Evolutionary conservation across 2,113 vertebrate genomes (phyloP).

Genomic region (Callaeas wilsoni): DNA sequence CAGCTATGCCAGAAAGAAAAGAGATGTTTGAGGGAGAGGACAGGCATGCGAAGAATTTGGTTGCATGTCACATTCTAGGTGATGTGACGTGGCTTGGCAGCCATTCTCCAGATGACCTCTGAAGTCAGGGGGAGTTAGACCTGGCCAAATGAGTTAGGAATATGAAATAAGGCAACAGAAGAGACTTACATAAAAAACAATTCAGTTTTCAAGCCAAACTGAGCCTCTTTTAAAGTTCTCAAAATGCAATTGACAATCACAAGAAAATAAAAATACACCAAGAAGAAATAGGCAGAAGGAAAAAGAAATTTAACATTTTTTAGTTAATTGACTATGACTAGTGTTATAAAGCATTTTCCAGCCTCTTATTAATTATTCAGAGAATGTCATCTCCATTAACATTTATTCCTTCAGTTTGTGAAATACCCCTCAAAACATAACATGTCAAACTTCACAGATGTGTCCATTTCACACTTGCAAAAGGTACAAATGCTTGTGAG

Average conservation of each 20-base stretch:
- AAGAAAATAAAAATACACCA: not conserved
- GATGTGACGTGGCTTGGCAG: not conserved
- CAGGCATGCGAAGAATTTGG: not conserved
- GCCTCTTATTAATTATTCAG: not conserved
- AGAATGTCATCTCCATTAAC: not conserved
- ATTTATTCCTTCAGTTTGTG: not conserved
- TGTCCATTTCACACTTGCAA: not conserved
- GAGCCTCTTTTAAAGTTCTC: not conserved
- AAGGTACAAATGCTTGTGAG: not conserved
- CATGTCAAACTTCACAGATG: not conserved
- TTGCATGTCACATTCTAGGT: not conserved
- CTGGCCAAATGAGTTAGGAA: not conserved
- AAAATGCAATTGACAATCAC: not conserved
- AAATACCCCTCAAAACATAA: not conserved
- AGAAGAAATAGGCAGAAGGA: not conserved
- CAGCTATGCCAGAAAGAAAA: not conserved
- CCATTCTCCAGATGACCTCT: not conserved
- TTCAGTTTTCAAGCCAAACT: not conserved
- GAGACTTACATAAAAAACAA: not conserved
- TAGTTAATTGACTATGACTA: not conserved
- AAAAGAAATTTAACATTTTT: not conserved
- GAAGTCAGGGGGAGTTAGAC: not conserved
- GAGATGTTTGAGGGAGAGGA: not conserved
- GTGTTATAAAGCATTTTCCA: not conserved
- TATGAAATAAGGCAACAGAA: not conserved